Evolutionary conservation across 2,113 vertebrate genomes (phyloP), one percentile per base, ranked within the genome.

Genomic region (Lipotes vexillifer): DNA sequence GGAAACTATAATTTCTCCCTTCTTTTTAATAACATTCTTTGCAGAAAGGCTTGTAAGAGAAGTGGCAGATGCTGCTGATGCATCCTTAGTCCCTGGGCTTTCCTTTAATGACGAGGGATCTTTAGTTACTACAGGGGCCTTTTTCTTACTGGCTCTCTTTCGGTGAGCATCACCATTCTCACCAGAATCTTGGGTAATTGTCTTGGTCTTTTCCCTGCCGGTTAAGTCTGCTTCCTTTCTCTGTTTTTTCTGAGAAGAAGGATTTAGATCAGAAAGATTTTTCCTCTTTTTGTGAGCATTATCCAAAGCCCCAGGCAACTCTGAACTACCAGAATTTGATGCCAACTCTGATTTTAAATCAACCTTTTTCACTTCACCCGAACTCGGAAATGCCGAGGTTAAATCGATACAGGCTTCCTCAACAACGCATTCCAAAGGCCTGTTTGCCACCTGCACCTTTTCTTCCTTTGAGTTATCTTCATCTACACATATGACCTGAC

Each of bases 11-110:
- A 99, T 99, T 98, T 99, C 99, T 90, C 99, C 99, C 94, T 99
- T 99, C 98, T 99, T 99, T 98, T 99, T 99, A 97, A 99, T 95
- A 8, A 99, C 98, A 84, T 99, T 99, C 98, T 99, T 99, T 89
- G 99, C 99, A 92, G 99, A 99, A 21, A 99, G 98, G 87, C 99
- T 99, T 97, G 94, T 98, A 38, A 99, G 98, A 10, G 99, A 99
- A 33, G 98, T 93, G 74, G 97, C 88, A 81, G 88, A 46, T 31
- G 74, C 89, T 86, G 96, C 87, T 95, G 97, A 87, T 63, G 92
- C 77, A 66, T 95, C 98, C 96, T 98, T 98, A 90, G 91, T 96
- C 77, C 90, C 96, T 57, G 97, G 68, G 52, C 83, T 96, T 82
- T 63, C 27, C 46, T 90, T 88, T 55, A 85, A 94, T 11, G 96